These are phyloP conservation scores for Crotalus tigris DNA, from an alignment of 2,113 vertebrate genomes.

Conservation along the genomic window DNA sequence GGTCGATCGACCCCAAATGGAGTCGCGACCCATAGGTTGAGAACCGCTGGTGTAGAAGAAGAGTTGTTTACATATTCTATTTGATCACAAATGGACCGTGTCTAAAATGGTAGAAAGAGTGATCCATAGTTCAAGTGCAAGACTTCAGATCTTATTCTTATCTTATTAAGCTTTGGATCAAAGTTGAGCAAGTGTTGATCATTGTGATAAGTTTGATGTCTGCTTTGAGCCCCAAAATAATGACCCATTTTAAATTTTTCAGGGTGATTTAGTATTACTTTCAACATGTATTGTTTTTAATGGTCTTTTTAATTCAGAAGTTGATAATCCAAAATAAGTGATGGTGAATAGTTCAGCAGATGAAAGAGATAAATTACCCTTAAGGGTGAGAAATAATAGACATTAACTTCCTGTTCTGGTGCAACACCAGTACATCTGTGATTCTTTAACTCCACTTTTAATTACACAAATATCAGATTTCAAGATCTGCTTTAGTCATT, in stretches of 20 bases:
- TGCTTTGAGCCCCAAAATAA: background rate
- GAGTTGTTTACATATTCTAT: background rate
- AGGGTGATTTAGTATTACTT: constrained; percentile 18
- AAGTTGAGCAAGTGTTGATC: background rate
- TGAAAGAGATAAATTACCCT: constrained; percentile 7
- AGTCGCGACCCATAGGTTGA: no score
- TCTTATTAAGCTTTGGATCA: background rate
- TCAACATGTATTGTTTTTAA: background rate
- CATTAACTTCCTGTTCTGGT: constrained; percentile 8
- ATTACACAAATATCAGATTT: constrained; percentile 16
- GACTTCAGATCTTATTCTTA: background rate
- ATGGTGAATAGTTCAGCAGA: constrained; percentile 23
- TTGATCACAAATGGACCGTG: background rate
- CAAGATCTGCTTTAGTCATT: constrained; percentile 16
- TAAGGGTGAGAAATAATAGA: constrained; percentile 16
- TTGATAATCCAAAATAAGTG: constrained; percentile 8
- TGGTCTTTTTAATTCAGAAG: constrained; percentile 1
- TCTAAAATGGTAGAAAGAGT: background rate
- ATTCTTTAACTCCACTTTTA: constrained; percentile 11
- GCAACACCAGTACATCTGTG: constrained; percentile 1
- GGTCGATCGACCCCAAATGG: no score
- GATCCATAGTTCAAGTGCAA: background rate
- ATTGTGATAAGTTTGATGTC: background rate
- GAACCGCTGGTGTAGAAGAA: background rate
- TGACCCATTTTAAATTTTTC: background rate